Conservation (phyloP, 2,113 vertebrate genomes). For the Neolamprologus ventralis region DNA sequence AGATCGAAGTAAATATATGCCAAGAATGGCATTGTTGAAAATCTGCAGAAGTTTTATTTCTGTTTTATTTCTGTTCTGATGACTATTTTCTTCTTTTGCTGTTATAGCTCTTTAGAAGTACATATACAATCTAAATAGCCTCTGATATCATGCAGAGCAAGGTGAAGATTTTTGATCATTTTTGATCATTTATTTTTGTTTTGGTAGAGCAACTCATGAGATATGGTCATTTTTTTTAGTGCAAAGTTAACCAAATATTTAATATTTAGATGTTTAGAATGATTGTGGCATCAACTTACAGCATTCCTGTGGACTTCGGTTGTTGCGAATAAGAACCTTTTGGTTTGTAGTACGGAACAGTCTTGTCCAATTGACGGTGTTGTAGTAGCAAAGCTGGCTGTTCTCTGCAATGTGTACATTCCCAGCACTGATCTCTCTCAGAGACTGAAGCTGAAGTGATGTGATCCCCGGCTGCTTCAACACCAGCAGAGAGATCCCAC, state of each 20-base stretch:
- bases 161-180: background rate
- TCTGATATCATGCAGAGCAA: background rate
- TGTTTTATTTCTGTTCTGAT: background rate
- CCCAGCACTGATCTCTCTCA: conserved; percentile 94
- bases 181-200: background rate
- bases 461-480: conserved; percentile 93
- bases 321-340: conserved; percentile 85
- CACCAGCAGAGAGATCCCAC: conserved; percentile 94
- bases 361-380: conserved; percentile 93
- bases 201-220: background rate
- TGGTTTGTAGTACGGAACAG: conserved; percentile 86
- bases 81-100: background rate
- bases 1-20: background rate
- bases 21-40: background rate
- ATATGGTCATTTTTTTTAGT: background rate
- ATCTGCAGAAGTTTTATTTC: background rate
- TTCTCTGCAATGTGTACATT: conserved; percentile 97
- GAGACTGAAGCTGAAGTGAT: conserved; percentile 89
- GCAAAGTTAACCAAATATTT: background rate
- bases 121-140: background rate
- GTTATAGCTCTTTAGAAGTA: background rate
- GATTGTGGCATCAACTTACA: conserved; percentile 75
- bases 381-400: conserved; percentile 91
- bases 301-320: conserved; percentile 85
- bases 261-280: background rate